Evolutionary conservation across 2,888 invertebrate genomes (phyloP).

Genomic region (Sabatieria punctata): DNA sequence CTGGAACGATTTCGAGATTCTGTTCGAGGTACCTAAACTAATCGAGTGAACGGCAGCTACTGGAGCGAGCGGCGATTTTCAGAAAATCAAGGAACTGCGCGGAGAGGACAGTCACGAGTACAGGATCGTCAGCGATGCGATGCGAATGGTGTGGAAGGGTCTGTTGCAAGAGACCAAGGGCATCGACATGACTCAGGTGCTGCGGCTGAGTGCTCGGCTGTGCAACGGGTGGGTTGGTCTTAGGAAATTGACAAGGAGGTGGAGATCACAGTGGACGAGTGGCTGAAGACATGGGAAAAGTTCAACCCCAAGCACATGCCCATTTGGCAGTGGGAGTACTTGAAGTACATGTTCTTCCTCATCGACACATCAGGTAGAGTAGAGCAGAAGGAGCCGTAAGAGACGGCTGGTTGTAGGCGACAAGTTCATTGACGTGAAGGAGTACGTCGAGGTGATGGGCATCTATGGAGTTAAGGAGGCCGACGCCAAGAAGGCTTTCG

Average conservation of each 20-base stretch:
- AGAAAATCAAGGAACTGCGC: constrained; percentile 11
- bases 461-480: constrained; percentile 7
- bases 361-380: constrained; percentile 10
- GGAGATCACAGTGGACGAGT: constrained; percentile 9
- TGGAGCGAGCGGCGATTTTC: not conserved
- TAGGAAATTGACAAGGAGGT: not conserved
- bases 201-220: not conserved
- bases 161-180: constrained; percentile 9
- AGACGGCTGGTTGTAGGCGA: constrained; percentile 12
- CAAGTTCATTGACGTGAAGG: constrained; percentile 10
- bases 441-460: constrained; percentile 9
- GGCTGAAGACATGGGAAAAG: constrained; percentile 9
- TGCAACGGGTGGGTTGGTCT: not conserved
- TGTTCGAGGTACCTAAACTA: constrained; percentile 8
- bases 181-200: constrained; percentile 2
- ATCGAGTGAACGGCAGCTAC: not conserved
- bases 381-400: too few relatives aligned
- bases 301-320: constrained; percentile 10
- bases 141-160: constrained; percentile 11
- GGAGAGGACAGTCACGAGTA: constrained; percentile 10
- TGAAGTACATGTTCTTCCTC: constrained; percentile 13
- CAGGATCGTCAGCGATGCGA: constrained; percentile 10
- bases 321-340: constrained; percentile 13
- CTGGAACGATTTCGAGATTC: constrained; percentile 11
- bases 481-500: constrained; percentile 4